Percentiles rank a stretch among this genome's conserved stretches.
Conservation (phyloP, 2,888 invertebrate species). For the Nematopogon swammerdamellus region DNA sequence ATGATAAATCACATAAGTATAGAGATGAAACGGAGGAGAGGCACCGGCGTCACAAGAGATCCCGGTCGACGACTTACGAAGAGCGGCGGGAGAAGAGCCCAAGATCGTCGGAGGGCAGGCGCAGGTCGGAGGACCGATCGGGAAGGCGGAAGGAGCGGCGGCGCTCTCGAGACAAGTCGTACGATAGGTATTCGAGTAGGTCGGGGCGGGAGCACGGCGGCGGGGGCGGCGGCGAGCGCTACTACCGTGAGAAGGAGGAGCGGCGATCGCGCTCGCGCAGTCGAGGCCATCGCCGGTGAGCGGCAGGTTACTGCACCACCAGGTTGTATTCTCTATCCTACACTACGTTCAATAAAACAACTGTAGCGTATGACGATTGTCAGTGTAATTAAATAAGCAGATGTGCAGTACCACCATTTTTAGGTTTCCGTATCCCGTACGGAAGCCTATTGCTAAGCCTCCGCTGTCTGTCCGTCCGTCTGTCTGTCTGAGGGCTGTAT, state of each 20-base stretch:
- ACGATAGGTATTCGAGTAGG: conserved; percentile 3
- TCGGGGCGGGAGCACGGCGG: conserved; percentile 8
- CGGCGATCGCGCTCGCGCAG: conserved; percentile 32
- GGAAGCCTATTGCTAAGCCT: no score
- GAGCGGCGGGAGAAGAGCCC: conserved; percentile 20
- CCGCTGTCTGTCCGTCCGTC: no score
- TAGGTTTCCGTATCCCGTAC: no score
- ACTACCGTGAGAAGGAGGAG: conserved; percentile 45
- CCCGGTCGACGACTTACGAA: conserved; percentile 35
- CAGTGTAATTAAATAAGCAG: no score
- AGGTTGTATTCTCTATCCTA: conserved; percentile 43
- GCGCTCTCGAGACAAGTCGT: conserved; percentile 4
- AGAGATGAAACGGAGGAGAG: conserved; percentile 39
- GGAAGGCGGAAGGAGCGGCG: conserved; percentile 1
- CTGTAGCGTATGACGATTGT: no score
- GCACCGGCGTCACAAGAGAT: conserved; percentile 28
- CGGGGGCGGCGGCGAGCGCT: conserved; percentile 13
- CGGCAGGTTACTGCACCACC: conserved; percentile 33
- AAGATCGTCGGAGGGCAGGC: conserved; percentile 27
- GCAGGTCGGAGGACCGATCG: conserved; percentile 21
- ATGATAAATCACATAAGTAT: conserved; percentile 28
- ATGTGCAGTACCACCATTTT: no score
- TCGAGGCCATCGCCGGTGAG: conserved; percentile 44
- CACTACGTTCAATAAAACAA: no score
- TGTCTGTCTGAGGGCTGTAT: no score